Percentiles rank a stretch among this genome's conserved stretches.
phyloP scores from a whole-genome alignment of 1,140 invertebrate species.

The Fopius arisanus region DNA sequence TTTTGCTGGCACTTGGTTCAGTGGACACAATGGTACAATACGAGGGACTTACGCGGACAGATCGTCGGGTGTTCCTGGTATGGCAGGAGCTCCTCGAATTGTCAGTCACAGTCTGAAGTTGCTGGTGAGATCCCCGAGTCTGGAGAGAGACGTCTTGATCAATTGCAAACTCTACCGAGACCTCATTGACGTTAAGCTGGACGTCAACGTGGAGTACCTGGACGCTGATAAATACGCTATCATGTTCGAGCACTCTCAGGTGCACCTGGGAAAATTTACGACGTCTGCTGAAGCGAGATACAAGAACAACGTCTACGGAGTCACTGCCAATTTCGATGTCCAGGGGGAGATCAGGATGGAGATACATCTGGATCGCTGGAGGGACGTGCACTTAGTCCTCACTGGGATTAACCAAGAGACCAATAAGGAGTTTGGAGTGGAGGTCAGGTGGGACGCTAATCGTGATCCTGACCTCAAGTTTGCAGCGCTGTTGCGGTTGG shows the following conservation, averaged over 20 bases:
- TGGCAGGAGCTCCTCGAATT: constrained; percentile 37
- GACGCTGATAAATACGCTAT: constrained; percentile 70
- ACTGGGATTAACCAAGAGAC: constrained; percentile 66
- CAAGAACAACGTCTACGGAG: constrained; percentile 72
- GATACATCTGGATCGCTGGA: constrained; percentile 77
- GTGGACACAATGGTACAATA: constrained; percentile 74
- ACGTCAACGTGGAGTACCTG: constrained; percentile 67
- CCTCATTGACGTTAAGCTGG: constrained; percentile 68
- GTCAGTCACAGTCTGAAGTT: constrained; percentile 74
- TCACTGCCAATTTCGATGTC: constrained; percentile 64
- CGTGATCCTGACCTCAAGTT: constrained; percentile 78
- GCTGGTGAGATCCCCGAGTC: constrained; percentile 73
- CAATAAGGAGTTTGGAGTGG: constrained; percentile 72
- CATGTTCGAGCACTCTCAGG: constrained; percentile 67
- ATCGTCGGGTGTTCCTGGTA: constrained; percentile 63
- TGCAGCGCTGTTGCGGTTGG: constrained; percentile 65
- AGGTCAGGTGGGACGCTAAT: constrained; percentile 84
- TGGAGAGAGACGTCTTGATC: constrained; percentile 69
- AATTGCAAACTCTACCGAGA: constrained; percentile 71
- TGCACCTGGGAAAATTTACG: constrained; percentile 67
- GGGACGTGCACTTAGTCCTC: constrained; percentile 75
- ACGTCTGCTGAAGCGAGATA: constrained; percentile 72
- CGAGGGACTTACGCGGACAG: constrained; percentile 76
- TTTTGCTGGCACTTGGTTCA: constrained; percentile 79
- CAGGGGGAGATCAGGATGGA: constrained; percentile 66